Percentiles rank a stretch among this genome's conserved stretches.
Evolutionary conservation across 2,888 invertebrate genomes (phyloP).

Genomic region (Cactoblastis cactorum): DNA sequence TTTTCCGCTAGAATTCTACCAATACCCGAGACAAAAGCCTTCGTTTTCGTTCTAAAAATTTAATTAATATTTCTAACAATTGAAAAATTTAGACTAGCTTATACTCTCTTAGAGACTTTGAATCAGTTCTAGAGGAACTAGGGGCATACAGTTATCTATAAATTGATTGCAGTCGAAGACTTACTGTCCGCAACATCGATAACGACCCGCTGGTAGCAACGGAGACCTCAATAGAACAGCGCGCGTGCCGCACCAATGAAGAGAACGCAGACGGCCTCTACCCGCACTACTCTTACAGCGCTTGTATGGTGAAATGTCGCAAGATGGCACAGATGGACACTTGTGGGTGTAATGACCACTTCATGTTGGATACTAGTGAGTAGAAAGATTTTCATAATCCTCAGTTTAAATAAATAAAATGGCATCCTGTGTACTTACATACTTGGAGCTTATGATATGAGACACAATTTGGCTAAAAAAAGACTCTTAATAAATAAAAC

Average conservation of each 20-base stretch:
- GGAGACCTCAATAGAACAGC: constrained; percentile 80
- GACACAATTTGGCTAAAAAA: no score
- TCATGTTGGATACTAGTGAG: constrained; percentile 82
- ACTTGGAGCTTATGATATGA: no score
- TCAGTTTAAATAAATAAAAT: no score
- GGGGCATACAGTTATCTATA: not conserved
- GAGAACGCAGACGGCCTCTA: constrained; percentile 83
- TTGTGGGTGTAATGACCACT: constrained; percentile 85
- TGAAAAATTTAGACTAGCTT: no score
- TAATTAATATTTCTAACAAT: no score
- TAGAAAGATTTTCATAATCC: constrained; percentile 16
- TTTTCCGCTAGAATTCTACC: no score
- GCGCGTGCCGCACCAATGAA: constrained; percentile 84
- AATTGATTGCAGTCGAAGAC: constrained; percentile 57
- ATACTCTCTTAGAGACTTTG: no score
- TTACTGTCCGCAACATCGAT: constrained; percentile 81
- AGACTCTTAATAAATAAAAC: no score
- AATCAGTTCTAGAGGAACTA: no score
- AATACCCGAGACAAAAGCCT: no score
- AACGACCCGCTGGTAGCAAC: constrained; percentile 81
- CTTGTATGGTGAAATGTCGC: constrained; percentile 85
- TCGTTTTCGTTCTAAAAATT: no score
- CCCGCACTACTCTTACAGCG: constrained; percentile 84
- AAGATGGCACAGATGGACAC: constrained; percentile 80
- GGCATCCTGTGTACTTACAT: no score